Conservation (phyloP, 2,113 vertebrate genomes). For the Noctilio leporinus region DNA sequence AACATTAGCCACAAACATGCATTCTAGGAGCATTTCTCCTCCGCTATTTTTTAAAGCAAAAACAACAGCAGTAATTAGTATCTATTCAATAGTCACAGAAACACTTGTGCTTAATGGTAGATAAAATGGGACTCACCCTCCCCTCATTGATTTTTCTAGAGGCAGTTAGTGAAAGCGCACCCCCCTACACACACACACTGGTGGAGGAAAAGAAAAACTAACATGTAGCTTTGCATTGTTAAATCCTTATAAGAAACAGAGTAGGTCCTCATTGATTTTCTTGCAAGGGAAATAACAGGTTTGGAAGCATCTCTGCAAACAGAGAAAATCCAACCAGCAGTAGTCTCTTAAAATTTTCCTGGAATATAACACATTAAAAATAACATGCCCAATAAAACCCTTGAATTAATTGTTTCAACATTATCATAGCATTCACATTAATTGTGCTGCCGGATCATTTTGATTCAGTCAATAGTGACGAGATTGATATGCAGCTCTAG, state of each 20-base stretch:
- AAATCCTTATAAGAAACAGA: constrained; percentile 40
- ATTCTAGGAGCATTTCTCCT: constrained; percentile 3
- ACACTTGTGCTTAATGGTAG: constrained; percentile 14
- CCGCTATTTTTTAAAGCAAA: constrained; percentile 33
- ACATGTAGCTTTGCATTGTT: constrained; percentile 40
- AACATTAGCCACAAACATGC: not conserved
- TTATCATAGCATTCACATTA: not conserved
- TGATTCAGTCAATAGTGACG: not conserved
- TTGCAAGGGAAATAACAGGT: constrained; percentile 51
- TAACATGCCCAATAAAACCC: constrained; percentile 36
- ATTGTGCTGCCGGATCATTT: constrained; percentile 26
- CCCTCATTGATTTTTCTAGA: not conserved
- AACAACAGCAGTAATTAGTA: constrained; percentile 20
- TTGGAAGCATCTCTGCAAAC: constrained; percentile 35
- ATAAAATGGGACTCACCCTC: not conserved
- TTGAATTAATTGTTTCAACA: constrained; percentile 32
- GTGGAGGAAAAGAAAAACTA: constrained; percentile 35
- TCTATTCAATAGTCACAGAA: constrained; percentile 29
- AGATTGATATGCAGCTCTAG: constrained; percentile 23
- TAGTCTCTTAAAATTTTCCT: not conserved
- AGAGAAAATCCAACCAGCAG: constrained; percentile 28
- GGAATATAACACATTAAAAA: constrained; percentile 1
- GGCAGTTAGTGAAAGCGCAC: not conserved
- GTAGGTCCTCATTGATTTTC: constrained; percentile 29
- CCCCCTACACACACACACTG: not conserved